Conservation (phyloP, 23 tunicate species). For the Oikopleura dioica region DNA sequence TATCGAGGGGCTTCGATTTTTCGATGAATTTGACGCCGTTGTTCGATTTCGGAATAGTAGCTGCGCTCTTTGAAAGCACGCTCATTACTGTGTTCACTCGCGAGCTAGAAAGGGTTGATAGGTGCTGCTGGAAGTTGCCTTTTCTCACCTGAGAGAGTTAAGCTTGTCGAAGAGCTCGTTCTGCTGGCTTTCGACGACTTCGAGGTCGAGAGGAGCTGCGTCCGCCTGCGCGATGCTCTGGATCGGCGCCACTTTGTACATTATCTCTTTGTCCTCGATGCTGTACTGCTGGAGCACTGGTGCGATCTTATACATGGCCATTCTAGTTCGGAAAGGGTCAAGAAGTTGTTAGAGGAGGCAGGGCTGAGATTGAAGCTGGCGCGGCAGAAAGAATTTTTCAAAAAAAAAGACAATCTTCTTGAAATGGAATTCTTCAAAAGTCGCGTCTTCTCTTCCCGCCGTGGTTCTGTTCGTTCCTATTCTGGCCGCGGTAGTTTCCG, state of each 20-base stretch:
- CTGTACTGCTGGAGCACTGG: not conserved
- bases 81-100: not conserved
- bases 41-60: not conserved
- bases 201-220: not conserved
- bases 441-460: not conserved
- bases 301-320: not conserved
- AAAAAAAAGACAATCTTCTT: not conserved
- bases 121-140: too few species aligned
- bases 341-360: too few species aligned
- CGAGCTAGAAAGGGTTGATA: too few species aligned
- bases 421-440: not conserved
- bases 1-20: not conserved
- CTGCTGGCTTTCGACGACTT: not conserved
- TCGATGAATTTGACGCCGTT: not conserved
- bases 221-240: not conserved
- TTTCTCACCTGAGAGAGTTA: not conserved
- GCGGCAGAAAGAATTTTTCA: too few species aligned
- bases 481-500: not conserved
- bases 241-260: not conserved
- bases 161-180: not conserved
- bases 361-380: too few species aligned
- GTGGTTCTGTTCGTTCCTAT: not conserved
- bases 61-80: not conserved
- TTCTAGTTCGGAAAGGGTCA: too few species aligned
- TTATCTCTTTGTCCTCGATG: not conserved